Conservation (phyloP, 2,888 invertebrate genomes). For the Tenthredo notha region DNA sequence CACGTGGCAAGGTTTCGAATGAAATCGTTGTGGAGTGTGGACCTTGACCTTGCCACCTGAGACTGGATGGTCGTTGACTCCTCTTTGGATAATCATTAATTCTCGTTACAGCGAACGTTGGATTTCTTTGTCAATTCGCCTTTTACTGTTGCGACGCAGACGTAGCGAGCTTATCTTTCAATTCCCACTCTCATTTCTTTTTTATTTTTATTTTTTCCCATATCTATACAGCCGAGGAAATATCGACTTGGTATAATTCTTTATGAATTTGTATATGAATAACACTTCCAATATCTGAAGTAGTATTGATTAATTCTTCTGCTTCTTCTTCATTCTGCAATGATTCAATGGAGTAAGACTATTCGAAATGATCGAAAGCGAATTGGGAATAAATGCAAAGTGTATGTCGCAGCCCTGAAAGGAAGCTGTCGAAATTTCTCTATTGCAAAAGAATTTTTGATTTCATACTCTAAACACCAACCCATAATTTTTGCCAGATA, state of each 20-base stretch:
- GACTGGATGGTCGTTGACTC: not conserved
- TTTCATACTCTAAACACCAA: not conserved
- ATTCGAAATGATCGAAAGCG: not conserved
- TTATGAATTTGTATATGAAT: not conserved
- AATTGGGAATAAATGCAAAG: not conserved
- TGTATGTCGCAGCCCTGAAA: not conserved
- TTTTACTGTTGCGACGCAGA: not conserved
- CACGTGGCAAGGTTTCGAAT: constrained; percentile 25
- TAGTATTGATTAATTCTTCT: not conserved
- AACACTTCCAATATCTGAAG: not conserved
- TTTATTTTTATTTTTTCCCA: not conserved
- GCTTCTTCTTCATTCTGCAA: not conserved
- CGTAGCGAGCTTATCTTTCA: constrained; percentile 1
- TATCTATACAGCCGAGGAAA: not conserved
- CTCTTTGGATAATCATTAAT: constrained; percentile 6
- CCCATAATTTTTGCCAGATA: not conserved
- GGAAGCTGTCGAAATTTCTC: not conserved
- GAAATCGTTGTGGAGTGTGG: not conserved
- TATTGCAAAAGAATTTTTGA: not conserved
- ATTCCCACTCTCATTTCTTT: not conserved
- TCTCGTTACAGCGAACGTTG: not conserved
- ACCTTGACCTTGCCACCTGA: constrained; percentile 27
- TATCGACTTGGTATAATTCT: not conserved
- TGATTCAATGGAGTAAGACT: not conserved
- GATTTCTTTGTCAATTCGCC: not conserved